Conservation (phyloP, 2,113 vertebrate genomes). For the Xiphophorus hellerii region DNA sequence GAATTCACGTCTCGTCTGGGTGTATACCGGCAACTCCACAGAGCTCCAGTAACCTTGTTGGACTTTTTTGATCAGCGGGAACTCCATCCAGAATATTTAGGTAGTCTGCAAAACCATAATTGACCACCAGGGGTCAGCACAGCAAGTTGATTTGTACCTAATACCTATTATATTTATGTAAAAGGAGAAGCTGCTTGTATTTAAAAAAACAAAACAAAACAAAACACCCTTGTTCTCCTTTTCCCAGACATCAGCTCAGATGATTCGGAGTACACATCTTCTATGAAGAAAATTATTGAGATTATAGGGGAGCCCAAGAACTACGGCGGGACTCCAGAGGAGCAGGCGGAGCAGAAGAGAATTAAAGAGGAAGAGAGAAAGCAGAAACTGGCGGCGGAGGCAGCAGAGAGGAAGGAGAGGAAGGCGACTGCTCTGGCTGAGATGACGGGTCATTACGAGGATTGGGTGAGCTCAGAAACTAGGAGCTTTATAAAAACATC, state of each 20-base stretch:
- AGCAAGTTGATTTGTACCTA: background rate
- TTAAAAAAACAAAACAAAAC: background rate
- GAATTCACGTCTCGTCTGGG: conserved; percentile 78
- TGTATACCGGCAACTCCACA: conserved; percentile 80
- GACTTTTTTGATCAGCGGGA: conserved; percentile 95
- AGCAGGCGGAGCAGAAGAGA: conserved; percentile 78
- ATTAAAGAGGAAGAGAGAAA: conserved; percentile 73
- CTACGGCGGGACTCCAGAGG: conserved; percentile 85
- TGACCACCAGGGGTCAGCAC: background rate
- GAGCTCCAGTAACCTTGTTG: conserved; percentile 83
- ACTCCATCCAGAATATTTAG: conserved; percentile 87
- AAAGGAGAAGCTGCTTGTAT: background rate
- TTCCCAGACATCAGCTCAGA: conserved; percentile 82
- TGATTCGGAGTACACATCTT: conserved; percentile 80
- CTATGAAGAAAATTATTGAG: conserved; percentile 82
- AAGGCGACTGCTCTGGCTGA: conserved; percentile 80
- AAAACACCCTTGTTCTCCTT: background rate
- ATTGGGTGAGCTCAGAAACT: conserved; percentile 85
- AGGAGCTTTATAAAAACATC: background rate
- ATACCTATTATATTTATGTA: background rate
- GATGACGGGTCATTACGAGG: conserved; percentile 82
- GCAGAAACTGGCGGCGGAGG: conserved; percentile 71
- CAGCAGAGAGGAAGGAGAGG: conserved; percentile 69
- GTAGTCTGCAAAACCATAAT: conserved; percentile 67
- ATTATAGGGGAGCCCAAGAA: conserved; percentile 85